Conservation (phyloP, 2,797 vertebrate genomes). For the Lacerta bilineata region DNA sequence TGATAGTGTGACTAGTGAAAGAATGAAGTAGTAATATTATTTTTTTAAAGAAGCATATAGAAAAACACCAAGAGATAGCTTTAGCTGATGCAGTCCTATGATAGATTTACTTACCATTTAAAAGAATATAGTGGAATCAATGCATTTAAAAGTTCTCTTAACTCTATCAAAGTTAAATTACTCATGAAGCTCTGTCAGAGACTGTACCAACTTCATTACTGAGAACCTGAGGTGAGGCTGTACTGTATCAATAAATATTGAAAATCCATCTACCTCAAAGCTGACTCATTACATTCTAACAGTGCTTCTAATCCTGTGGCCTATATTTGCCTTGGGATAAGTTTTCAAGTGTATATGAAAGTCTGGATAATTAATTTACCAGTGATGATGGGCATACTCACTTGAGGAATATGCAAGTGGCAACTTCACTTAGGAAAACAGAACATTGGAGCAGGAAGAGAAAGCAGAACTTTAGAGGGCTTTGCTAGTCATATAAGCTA, state of each 20-base stretch:
- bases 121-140: constrained; percentile 17
- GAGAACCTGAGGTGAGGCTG: constrained; percentile 29
- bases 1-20: not conserved
- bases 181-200: constrained; percentile 44
- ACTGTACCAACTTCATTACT: constrained; percentile 40
- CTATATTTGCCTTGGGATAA: constrained; percentile 38
- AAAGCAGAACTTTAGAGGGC: not conserved
- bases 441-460: not conserved
- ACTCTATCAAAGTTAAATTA: constrained; percentile 46
- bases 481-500: not conserved
- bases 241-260: constrained; percentile 27
- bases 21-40: not conserved
- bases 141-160: constrained; percentile 41
- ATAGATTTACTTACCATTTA: constrained; percentile 15
- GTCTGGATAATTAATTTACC: constrained; percentile 49
- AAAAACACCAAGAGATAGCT: not conserved
- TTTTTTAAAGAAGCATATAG: not conserved
- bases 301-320: constrained; percentile 3
- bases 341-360: constrained; percentile 47
- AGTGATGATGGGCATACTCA: not conserved
- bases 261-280: constrained; percentile 49
- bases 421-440: not conserved
- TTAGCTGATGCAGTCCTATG: not conserved
- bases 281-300: constrained; percentile 31
- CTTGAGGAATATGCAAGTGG: constrained; percentile 4